These are phyloP conservation scores for Dinoponera quadriceps DNA, from an alignment of 1,140 invertebrate genomes.

Conservation along the genomic window DNA sequence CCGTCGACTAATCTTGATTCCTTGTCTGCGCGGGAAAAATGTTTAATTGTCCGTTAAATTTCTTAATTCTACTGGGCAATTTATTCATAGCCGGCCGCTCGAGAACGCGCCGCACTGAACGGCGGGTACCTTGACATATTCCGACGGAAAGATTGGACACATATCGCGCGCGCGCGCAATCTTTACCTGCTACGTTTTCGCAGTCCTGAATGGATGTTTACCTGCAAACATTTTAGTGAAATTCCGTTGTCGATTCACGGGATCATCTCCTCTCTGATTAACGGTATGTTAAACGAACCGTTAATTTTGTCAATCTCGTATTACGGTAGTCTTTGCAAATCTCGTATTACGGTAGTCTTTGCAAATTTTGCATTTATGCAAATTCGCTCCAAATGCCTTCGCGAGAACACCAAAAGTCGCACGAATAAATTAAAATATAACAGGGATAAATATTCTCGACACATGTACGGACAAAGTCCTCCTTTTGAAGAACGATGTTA, in stretches of 20 bases:
- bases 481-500: not conserved
- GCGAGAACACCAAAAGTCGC: not conserved
- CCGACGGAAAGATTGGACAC: not conserved
- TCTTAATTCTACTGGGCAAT: constrained; percentile 11
- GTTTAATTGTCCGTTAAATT: constrained; percentile 31
- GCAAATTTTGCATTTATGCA: not conserved
- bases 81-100: constrained; percentile 13
- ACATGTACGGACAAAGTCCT: not conserved
- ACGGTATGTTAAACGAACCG: constrained; percentile 14
- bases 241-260: constrained; percentile 32
- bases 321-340: not conserved
- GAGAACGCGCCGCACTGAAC: not conserved
- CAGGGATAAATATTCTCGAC: not conserved
- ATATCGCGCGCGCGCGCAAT: not conserved
- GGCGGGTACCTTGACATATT: constrained; percentile 15
- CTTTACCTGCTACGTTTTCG: not conserved
- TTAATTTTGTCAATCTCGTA: not conserved
- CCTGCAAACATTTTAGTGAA: constrained; percentile 44
- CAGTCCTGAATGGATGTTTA: not conserved
- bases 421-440: not conserved
- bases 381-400: not conserved
- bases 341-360: not conserved
- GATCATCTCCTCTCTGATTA: not conserved
- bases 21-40: not conserved
- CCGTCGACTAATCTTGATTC: constrained; percentile 8